These are phyloP conservation scores for Rhyacophila evoluta DNA, from an alignment of 2,888 invertebrate species.

Conservation along the genomic window DNA sequence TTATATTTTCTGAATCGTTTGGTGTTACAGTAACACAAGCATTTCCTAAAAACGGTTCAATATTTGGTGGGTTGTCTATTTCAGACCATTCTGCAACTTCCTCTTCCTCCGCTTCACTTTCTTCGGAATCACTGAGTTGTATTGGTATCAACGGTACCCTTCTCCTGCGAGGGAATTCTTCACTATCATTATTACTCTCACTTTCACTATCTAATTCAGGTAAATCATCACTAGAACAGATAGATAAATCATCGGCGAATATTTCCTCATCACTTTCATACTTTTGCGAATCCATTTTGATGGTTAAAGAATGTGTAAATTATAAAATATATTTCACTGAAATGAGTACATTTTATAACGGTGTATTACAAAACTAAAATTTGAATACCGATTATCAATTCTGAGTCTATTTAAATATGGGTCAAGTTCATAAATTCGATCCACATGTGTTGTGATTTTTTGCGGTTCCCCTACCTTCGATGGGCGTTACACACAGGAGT, in stretches of 20 bases:
- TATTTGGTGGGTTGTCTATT: no score
- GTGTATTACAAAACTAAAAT: neutral
- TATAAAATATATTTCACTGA: no score
- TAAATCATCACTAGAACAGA: conserved; percentile 26
- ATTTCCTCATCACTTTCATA: conserved; percentile 29
- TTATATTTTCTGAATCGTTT: no score
- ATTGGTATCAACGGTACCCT: no score
- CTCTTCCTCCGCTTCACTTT: conserved; percentile 41
- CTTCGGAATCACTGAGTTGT: no score
- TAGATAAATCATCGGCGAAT: conserved; percentile 32
- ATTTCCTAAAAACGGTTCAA: no score
- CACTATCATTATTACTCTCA: conserved; percentile 26
- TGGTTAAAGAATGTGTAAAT: neutral
- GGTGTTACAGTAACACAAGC: no score
- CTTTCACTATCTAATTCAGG: conserved; percentile 28
- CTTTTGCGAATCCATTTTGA: conserved; percentile 34
- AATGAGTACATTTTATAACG: neutral
- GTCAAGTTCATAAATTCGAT: neutral
- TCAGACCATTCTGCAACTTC: no score
- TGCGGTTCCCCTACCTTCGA: neutral
- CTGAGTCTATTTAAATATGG: neutral
- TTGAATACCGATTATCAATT: neutral
- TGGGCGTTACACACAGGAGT: neutral
- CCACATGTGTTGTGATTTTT: neutral
- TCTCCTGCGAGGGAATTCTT: conserved; percentile 11